Base-by-base conservation (phyloP, 2,888 invertebrate genomes). In the Drosophila mayaguana region DNA sequence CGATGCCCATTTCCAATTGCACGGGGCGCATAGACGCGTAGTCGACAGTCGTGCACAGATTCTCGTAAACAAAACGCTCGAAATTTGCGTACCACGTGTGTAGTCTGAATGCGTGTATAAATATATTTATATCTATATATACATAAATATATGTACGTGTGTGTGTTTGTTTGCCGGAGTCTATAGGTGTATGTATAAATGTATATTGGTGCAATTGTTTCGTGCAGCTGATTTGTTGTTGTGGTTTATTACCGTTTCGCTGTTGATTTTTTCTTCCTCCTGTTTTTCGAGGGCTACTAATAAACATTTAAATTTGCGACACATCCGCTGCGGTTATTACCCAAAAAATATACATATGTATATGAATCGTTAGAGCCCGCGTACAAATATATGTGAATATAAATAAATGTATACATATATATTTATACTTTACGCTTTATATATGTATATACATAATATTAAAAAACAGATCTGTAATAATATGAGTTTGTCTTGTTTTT, bases 1-100 rank as follows among this genome's bases (percentile, higher is more conserved):
- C 32, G 72, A 66, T 66, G 77, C 63, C 72, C 71, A 66, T 63
- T 82, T 71, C 62, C 61, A 77, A 72, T 64, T 84, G 84, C 68
- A 83, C 62, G 48, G 60, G 65, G 63, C 78, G 69, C 57, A 61
- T 57, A 65, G 77, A 63, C 72, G 73, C 45, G 43, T 65, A 48
- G 79, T 64, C 60, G 66, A 48, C 66, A 76, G 76, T 80, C 77
- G 80, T 61, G 77, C 71, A 80, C 80, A 80, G 80, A 71, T 80
- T 76, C 77, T 78, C 68, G 78, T 83, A 83, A 80, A 75, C 74
- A 75, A 81, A 85, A 72, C 75, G 82, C 79, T 84, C 62, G 51
- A 72, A 85, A 82, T 89, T 81, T 73, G 70, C 72, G 67, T 82
- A 89, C 84, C 84, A 84, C 84, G 84, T 84, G 84, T 88, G 86